These are phyloP conservation scores for Tenebrosternarchus preto DNA, from an alignment of 2,113 vertebrate species.

Conservation along the genomic window DNA sequence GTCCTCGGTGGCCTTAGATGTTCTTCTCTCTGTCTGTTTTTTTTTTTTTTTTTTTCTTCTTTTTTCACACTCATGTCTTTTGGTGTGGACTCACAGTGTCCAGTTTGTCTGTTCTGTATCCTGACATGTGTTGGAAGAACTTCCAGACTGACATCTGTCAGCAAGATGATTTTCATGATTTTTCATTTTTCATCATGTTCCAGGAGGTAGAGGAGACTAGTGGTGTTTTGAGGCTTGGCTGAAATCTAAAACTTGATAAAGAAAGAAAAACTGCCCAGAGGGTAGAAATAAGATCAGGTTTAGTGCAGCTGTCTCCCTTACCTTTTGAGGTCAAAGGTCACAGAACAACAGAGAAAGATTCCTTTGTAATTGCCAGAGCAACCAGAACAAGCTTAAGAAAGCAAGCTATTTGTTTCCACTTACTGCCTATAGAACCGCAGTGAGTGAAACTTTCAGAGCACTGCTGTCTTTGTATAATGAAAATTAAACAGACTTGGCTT, in stretches of 20 bases:
- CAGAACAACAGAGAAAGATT: constrained; percentile 76
- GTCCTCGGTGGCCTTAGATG: background rate
- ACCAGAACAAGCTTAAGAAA: constrained; percentile 65
- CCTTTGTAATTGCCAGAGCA: constrained; percentile 78
- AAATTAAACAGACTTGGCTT: constrained; percentile 48
- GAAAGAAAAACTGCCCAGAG: constrained; percentile 78
- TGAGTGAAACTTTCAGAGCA: constrained; percentile 49
- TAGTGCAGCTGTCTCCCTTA: constrained; percentile 79
- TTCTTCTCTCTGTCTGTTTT: background rate
- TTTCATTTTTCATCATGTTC: constrained; percentile 88
- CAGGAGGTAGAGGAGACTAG: constrained; percentile 58
- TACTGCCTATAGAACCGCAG: constrained; percentile 51
- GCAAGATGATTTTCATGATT: constrained; percentile 74
- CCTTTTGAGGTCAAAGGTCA: constrained; percentile 82
- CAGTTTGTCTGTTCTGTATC: constrained; percentile 62
- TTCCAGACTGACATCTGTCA: constrained; percentile 89
- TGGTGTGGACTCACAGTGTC: constrained; percentile 26
- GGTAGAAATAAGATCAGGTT: constrained; percentile 84
- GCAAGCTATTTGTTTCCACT: constrained; percentile 55
- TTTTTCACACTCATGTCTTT: constrained; percentile 6
- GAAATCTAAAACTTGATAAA: constrained; percentile 53
- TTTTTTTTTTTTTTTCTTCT: constrained; percentile 4
- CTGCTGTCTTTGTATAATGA: constrained; percentile 43
- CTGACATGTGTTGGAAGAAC: constrained; percentile 85
- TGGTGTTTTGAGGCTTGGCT: constrained; percentile 40